Evolutionary conservation across 2,113 vertebrate genomes (phyloP), one percentile per base, ranked within the genome.

Genomic region (Platichthys flesus): DNA sequence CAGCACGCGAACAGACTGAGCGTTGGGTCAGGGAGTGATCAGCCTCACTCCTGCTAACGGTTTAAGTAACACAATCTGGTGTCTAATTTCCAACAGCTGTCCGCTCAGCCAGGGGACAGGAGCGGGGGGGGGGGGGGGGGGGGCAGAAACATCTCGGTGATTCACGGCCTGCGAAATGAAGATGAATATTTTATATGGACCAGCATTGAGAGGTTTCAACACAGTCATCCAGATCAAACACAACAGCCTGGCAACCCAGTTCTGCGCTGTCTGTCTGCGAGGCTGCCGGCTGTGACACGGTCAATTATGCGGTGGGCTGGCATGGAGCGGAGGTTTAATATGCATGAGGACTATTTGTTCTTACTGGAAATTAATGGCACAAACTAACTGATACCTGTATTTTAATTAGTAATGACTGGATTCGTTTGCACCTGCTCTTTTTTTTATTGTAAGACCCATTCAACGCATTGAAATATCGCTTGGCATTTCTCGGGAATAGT

Each of bases 71-170:
- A 90, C 92, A 94, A 92, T 94, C 92, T 95, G 94, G 91, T 87
- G 90, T 92, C 92, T 94, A 92, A 94, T 94, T 93, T 92, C 91
- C 81, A 94, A 90, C 94, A 94, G 94, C 91, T 94, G 94, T 93
- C 91, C 85, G 66, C 80, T 67, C 76, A 60, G 79, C 91, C 91
- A 88, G 84, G 77, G 90, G 90, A 93, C 89, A 84, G 81, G 83
- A 85, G 70, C 31, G 24, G 24, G 24, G 26, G 70, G 85, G 79
- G 88, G 85, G 79, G 88, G 64, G 65, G 88, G 86, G 83, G 54
- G 80, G 85, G 81, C 85, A 85, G 85, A 66, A 82, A 92, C 93
- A 93, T 93, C 92, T 92, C 92, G 88, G 93, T 92, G 91, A 93
- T 92, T 91, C 89, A 86, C 83, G 81, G 88, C 85, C 88, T 89